Evolutionary conservation across 2,888 invertebrate genomes (phyloP).

Genomic region (Alloplasta piceator): DNA sequence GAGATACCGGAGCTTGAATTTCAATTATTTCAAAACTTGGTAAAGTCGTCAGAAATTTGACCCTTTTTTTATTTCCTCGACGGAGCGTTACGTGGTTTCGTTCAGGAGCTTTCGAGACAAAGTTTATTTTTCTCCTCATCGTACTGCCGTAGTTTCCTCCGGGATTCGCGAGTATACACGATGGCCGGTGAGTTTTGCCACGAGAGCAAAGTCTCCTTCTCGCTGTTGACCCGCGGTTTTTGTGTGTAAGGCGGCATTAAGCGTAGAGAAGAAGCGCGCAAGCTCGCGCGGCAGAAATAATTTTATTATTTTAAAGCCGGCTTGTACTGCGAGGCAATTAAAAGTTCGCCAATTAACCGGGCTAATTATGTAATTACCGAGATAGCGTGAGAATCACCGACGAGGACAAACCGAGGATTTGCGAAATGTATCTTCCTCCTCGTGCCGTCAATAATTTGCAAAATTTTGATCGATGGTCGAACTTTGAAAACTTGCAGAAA

Average conservation of each 20-base stretch:
- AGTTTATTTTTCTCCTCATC: conserved; percentile 11
- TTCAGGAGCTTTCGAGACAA: conserved; percentile 4
- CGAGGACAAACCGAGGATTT: conserved; percentile 17
- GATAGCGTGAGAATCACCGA: conserved; percentile 39
- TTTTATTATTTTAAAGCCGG: conserved; percentile 76
- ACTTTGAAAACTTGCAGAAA: too few species aligned
- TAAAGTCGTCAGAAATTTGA: too few species aligned
- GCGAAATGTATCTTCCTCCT: too few species aligned
- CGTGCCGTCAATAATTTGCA: too few species aligned
- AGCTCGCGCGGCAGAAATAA: conserved; percentile 68
- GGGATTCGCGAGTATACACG: neutral
- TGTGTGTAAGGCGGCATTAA: conserved; percentile 45
- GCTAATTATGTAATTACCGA: conserved; percentile 77
- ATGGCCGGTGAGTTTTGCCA: conserved; percentile 4
- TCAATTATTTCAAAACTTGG: too few species aligned
- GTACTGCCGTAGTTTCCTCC: conserved; percentile 46
- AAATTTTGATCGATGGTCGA: too few species aligned
- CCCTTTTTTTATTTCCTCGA: too few species aligned
- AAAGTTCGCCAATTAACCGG: conserved; percentile 80
- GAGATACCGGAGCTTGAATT: too few species aligned
- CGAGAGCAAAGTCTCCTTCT: conserved; percentile 8
- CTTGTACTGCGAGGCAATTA: conserved; percentile 78
- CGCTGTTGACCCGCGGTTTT: conserved; percentile 47
- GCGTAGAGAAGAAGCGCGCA: conserved; percentile 39
- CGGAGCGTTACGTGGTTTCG: neutral